Base-by-base conservation (phyloP, 2,113 vertebrate genomes). In the Anoplopoma fimbria region DNA sequence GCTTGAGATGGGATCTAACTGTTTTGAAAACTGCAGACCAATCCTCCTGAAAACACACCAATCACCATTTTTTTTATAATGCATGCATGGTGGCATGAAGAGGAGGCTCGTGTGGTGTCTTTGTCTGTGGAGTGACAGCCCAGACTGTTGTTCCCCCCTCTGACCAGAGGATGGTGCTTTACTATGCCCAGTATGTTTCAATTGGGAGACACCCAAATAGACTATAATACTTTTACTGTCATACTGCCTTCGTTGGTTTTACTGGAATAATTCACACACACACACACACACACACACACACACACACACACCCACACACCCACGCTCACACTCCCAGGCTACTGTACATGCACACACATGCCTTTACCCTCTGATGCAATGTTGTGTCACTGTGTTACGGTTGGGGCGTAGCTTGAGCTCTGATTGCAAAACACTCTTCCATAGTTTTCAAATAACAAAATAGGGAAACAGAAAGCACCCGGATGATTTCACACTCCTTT, bases 91-190 rank as follows among this genome's bases (percentile, higher is more conserved):
- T 45, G 69, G n/a, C 45, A 49, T 4, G 57, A 15, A 58, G 25
- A 34, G 75, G 49, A 60, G 69, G 78, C 55, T 78, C 12, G 57
- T 88, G 74, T 67, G 79, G 82, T 81, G 80, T 79, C 84, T 93
- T 94, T 92, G 88, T 93, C 84, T 90, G 75, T 75, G 29, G 57
- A 81, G 75, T 77, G 74, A 81, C 82, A 89, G 63, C 71, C 91
- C 89, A 94, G 93, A 93, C 92, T 92, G 92, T 68, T 72, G 87
- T 90, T 92, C 89, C 42, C 69, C 75, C 62, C 80, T 85, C 75
- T 84, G 88, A 73, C 91, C 92, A 90, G 77, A 0, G 72, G 92
- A 79, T 81, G 92, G 91, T 65, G 92, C 90, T 84, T 81, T 21
- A 81, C 83, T 58, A 1, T 77, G 77, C 83, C 72, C 85, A 79